Conservation (phyloP, 2,797 vertebrate genomes). For the Pempheris klunzingeri region DNA sequence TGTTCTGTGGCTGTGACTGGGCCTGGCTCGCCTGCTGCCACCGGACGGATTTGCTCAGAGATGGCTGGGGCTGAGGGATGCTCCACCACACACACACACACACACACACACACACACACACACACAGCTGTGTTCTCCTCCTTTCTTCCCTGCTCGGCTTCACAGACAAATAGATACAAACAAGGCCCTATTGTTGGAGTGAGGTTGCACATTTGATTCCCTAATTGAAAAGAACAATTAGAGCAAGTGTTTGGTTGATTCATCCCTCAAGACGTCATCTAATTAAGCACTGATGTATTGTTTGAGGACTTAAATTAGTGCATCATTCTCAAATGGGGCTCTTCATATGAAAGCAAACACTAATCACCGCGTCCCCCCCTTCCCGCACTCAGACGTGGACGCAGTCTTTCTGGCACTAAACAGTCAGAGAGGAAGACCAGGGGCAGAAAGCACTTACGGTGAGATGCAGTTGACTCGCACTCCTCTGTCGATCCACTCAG, state of each 20-base stretch:
- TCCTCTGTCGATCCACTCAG: constrained; percentile 88
- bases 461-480: constrained; percentile 89
- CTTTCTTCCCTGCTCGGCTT: constrained; percentile 74
- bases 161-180: constrained; percentile 86
- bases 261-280: constrained; percentile 88
- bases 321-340: constrained; percentile 78
- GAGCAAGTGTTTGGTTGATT: constrained; percentile 86
- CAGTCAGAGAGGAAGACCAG: neutral
- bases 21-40: constrained; percentile 61
- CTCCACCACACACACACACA: constrained; percentile 72
- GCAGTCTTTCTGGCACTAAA: constrained; percentile 17
- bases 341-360: constrained; percentile 75
- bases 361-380: constrained; percentile 62
- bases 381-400: constrained; percentile 46
- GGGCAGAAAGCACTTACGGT: constrained; percentile 81
- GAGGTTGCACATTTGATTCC: constrained; percentile 86
- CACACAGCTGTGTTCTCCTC: constrained; percentile 58
- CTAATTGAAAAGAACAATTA: constrained; percentile 90
- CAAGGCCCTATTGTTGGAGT: constrained; percentile 84
- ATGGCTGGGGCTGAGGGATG: constrained; percentile 80
- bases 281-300: constrained; percentile 86
- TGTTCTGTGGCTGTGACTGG: constrained; percentile 87
- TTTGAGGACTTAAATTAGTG: constrained; percentile 85
- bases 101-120: constrained; percentile 38
- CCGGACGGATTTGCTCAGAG: constrained; percentile 80